Conservation (phyloP, 2,888 invertebrate genomes). For the Drosophila antonietae region DNA sequence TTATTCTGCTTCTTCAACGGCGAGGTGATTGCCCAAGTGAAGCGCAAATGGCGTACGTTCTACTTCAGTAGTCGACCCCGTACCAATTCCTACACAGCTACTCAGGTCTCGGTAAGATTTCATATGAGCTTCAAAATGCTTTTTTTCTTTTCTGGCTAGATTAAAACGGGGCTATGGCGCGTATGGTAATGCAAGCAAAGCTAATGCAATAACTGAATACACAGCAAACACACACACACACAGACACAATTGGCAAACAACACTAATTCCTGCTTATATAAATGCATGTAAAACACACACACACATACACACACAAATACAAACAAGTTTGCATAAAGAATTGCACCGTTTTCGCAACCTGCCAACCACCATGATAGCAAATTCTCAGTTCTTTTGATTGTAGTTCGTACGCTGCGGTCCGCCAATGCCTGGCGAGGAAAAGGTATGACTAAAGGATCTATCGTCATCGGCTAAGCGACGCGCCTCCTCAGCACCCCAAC, state of each 20-base stretch:
- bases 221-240: not conserved
- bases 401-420: slow-evolving; percentile 92
- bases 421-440: slow-evolving; percentile 90
- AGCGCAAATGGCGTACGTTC: slow-evolving; percentile 91
- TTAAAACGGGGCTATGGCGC: slow-evolving; percentile 58
- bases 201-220: slow-evolving; percentile 31
- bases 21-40: slow-evolving; percentile 95
- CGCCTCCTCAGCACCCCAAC: slow-evolving; percentile 79
- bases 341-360: slow-evolving; percentile 72
- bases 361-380: slow-evolving; percentile 82
- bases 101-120: slow-evolving; percentile 93
- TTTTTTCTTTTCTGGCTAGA: slow-evolving; percentile 25
- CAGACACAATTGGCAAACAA: slow-evolving; percentile 17
- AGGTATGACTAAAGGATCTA: slow-evolving; percentile 90
- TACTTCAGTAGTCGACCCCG: slow-evolving; percentile 89
- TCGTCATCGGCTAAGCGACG: slow-evolving; percentile 81
- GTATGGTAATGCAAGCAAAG: slow-evolving; percentile 60
- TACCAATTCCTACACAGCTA: slow-evolving; percentile 93
- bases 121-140: slow-evolving; percentile 68
- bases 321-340: not conserved
- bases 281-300: slow-evolving; percentile 44
- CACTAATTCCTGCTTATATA: slow-evolving; percentile 23
- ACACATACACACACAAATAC: not conserved
- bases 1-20: slow-evolving; percentile 98
- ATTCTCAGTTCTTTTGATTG: slow-evolving; percentile 85